Base-by-base conservation (phyloP, 2,113 vertebrate species). In the Eleginops maclovinus region DNA sequence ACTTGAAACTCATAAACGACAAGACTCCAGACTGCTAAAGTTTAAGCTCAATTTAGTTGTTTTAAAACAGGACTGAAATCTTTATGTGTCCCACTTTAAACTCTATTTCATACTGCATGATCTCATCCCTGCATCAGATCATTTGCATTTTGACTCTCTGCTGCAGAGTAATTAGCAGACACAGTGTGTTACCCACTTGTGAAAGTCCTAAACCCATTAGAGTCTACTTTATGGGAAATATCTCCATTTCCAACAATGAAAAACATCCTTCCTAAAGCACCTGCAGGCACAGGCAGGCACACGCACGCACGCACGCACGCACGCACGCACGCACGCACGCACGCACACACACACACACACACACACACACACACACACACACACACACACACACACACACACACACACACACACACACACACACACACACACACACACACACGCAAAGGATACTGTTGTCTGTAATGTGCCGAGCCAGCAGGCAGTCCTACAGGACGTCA, bases 391-490 rank as follows among this genome's bases (percentile, higher is more conserved):
- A 51, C 28, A 55, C 16, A 40, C 41, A 55, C 46, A 43, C 43
- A 22, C n/a, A 49, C 16, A 47, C 21, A 22, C 62, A 50, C 19
- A 24, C 50, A 26, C 64, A 49, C 24, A 62, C 61, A 51, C 44
- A 68, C 51, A 63, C 49, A 50, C 11, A 15, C 55, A 64, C 15
- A 55, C 41, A 15, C 64, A 72, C 16, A 4, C 53, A 55, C 46
- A 59, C 40, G 47, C 74, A 53, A 15, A 75, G 72, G 66, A 82
- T 75, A 63, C 21, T 82, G 60, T 72, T 88, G 77, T 81, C 61
- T 81, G 47, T 61, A 84, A 85, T 77, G 77, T 87, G 84, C 84
- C 53, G 53, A 84, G 79, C 72, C 84, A 91, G 88, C 88, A 87
- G 78, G 66, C 76, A 64, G 75, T 50, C 63, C 62, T 76, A 72